Evolutionary conservation across 2,797 vertebrate species (phyloP), one percentile per base, ranked within the genome.

Genomic region (Heliangelus exortis): DNA sequence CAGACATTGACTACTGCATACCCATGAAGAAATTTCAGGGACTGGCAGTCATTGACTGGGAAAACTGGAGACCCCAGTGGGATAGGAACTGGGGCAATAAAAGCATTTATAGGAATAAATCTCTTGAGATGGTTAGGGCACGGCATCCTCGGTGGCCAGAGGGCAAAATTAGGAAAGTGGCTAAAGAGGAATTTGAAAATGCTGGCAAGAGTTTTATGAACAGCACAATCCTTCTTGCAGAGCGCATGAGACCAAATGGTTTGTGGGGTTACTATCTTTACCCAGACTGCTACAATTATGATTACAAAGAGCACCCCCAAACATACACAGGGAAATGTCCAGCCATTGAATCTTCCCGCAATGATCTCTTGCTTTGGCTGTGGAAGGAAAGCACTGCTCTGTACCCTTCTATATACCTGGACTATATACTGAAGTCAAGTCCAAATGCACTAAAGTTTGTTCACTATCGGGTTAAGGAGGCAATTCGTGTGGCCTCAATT

Each of bases 221-320:
- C 91, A 93, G 97, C 72, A 99, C 98, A 10, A 96, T 99, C 86
- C 97, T 97, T 7, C 69, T 99, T 94, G 98, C 98, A 55, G 96
- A 98, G 76, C 96, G 97, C 31, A 98, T 98, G 71, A 98, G 98
- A 69, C 98, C 98, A 5, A 96, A 97, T 0, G 98, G 98, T 10
- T 96, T 99, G 41, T 99, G 99, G 98, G 98, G 98, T 14, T 99
- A 99, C 97, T 99, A 99, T 87, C 98, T 99, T 53, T 99, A 99
- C 91, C 99, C 99, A 41, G 98, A 99, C 91, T 99, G 98, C 95
- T 99, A 99, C 96, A 99, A 99, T 95, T 99, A 99, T 1, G 98
- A 98, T 73, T 99, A 99, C 92, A 99, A 99, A 90, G 96, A 98
- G 61, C 97, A 98, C 55, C 97, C 98, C 5, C 95, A 98, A 6